Base-by-base conservation (phyloP, 2,797 vertebrate species). In the Alca torda region DNA sequence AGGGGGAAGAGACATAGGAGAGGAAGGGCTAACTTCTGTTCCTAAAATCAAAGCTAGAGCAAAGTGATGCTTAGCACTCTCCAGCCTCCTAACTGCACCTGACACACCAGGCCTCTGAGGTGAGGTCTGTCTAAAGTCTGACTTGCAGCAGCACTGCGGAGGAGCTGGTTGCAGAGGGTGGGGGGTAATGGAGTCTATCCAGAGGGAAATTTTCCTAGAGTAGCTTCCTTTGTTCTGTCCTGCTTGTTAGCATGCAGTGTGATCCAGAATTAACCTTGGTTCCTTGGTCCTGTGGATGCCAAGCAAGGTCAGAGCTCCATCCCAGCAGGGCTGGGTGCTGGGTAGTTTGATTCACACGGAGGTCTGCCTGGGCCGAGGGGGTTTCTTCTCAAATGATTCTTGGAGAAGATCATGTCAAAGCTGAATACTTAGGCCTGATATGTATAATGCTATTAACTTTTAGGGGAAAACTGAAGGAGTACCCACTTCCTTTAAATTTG, bases 71-170 rank as follows among this genome's bases (percentile, higher is more conserved):
- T 69, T 21, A 13, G 25, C 13, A 30, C 15, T 48, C 30, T 13
- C 10, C 4, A 26, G 31, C 19, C 18, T 83, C 7, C 54, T 56
- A 45, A 8, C n/a, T 45, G 37, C 41, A 14, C 28, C 25, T 45
- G 57, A 3, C 37, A 6, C 4, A 15, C 0, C 0, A 1, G 16
- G 4, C 7, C 48, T 67, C 54, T 19, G 39, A 30, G n/a, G 13
- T 15, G 39, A 50, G 43, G 3, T 41, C 28, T 85, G 37, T 31
- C 26, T 28, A 20, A 57, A 45, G 25, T 53, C 57, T 50, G 33
- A 60, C 11, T 10, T 73, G 73, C 63, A 57, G 46, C 77, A 86
- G 45, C 24, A 5, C 39, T 56, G 79, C 16, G 35, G 51, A 26
- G 45, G 9, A 39, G 10, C 9, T 3, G 3, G 21, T 41, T 68